These are phyloP conservation scores for Aphodius sticticus DNA, from an alignment of 2,888 invertebrate genomes.

Conservation along the genomic window DNA sequence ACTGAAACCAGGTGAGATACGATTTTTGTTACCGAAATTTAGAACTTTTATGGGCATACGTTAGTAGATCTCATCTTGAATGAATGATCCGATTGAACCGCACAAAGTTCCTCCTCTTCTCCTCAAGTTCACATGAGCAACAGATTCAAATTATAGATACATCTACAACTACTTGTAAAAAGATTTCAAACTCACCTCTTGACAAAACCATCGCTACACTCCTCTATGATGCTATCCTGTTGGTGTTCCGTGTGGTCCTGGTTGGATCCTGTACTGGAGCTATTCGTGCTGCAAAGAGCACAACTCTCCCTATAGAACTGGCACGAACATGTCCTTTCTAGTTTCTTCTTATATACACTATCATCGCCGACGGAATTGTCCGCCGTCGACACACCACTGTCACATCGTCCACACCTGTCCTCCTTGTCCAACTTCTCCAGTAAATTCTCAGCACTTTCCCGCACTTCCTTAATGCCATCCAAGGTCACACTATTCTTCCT, in stretches of 20 bases:
- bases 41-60: too few relatives aligned
- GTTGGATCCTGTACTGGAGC: constrained; percentile 58
- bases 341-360: constrained; percentile 61
- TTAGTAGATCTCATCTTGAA: too few relatives aligned
- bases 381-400: constrained; percentile 61
- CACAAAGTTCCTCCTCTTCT: too few relatives aligned
- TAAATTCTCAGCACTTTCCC: constrained; percentile 60
- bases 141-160: too few relatives aligned
- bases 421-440: constrained; percentile 61
- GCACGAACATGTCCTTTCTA: constrained; percentile 60
- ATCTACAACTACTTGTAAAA: not conserved
- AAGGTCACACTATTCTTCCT: constrained; percentile 57
- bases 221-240: constrained; percentile 58
- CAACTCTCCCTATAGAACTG: constrained; percentile 59
- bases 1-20: too few relatives aligned
- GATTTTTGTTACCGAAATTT: too few relatives aligned
- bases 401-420: constrained; percentile 65
- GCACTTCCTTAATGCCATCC: constrained; percentile 61
- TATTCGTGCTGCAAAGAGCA: constrained; percentile 55
- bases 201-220: constrained; percentile 56
- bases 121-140: too few relatives aligned
- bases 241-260: constrained; percentile 60
- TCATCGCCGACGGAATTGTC: constrained; percentile 60
- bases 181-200: constrained; percentile 52
- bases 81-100: too few relatives aligned